phyloP scores from a whole-genome alignment of 2,888 invertebrate genomes.

The Diarsia dahlii region DNA sequence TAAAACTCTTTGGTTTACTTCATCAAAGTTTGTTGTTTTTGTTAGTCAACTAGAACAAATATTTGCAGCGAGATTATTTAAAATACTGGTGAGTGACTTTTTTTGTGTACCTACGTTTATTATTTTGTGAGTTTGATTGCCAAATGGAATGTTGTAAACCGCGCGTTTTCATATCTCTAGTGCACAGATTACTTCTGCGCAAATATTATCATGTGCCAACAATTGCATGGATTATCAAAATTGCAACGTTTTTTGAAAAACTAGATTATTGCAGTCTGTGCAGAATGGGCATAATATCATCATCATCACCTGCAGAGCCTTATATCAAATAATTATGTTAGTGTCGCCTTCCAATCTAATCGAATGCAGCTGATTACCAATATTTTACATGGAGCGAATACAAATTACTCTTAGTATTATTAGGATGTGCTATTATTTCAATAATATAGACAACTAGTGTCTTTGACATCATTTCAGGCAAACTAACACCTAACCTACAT shows the following conservation, averaged over 20 bases:
- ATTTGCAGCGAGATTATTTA: no score
- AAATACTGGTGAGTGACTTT: not conserved
- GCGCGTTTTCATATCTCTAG: not conserved
- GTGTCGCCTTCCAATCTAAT: no score
- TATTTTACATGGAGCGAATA: no score
- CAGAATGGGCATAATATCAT: no score
- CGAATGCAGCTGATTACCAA: no score
- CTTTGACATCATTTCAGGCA: not conserved
- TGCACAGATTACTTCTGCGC: not conserved
- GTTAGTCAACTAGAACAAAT: not conserved
- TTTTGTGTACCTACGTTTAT: not conserved
- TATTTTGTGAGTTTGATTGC: not conserved
- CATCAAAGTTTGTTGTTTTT: not conserved
- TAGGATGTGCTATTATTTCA: not conserved
- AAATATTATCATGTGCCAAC: not conserved
- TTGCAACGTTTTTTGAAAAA: no score
- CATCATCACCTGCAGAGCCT: no score
- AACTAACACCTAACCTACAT: not conserved
- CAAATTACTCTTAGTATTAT: no score
- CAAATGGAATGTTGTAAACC: not conserved
- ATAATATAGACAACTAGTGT: not conserved
- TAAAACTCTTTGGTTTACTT: conserved; percentile 3
- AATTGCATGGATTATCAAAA: no score
- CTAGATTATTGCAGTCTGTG: no score
- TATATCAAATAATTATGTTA: no score